Percentiles rank a stretch among this genome's conserved stretches.
These are phyloP conservation scores for Anarhynchus alexandrinus DNA, from an alignment of 2,113 vertebrate species.

Conservation along the genomic window DNA sequence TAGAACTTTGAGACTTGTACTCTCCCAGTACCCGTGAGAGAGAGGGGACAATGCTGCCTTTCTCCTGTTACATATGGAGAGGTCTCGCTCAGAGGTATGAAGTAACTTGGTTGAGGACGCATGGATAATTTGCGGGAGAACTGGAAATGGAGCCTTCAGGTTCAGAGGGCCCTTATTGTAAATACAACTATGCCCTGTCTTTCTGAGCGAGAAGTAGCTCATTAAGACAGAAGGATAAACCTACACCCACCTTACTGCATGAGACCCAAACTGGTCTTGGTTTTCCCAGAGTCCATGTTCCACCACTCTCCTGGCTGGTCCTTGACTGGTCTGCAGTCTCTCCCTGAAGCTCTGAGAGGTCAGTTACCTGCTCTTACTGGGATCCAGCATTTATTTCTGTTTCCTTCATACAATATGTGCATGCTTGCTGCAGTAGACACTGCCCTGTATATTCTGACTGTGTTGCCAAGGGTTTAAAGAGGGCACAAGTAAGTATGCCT, in stretches of 20 bases:
- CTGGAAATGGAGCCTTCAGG: background rate
- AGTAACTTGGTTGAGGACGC: background rate
- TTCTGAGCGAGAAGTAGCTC: background rate
- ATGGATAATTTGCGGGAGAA: background rate
- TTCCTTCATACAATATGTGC: background rate
- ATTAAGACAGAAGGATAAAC: background rate
- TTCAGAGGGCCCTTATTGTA: background rate
- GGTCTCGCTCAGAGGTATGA: background rate
- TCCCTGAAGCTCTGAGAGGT: background rate
- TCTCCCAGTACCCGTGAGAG: background rate
- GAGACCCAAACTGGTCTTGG: background rate
- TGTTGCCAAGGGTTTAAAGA: background rate
- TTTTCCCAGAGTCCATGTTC: background rate
- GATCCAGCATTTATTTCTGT: background rate
- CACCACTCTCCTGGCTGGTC: background rate
- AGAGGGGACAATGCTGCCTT: background rate
- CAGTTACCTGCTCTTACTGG: background rate
- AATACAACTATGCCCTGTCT: background rate
- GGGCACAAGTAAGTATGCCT: background rate
- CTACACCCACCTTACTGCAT: background rate
- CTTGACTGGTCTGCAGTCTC: background rate
- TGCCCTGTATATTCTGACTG: background rate
- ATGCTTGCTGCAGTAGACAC: background rate
- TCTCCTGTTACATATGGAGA: fast-evolving
- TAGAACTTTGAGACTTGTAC: background rate